These are phyloP conservation scores for Corythucha ciliata DNA, from an alignment of 2,888 invertebrate species.

Conservation along the genomic window DNA sequence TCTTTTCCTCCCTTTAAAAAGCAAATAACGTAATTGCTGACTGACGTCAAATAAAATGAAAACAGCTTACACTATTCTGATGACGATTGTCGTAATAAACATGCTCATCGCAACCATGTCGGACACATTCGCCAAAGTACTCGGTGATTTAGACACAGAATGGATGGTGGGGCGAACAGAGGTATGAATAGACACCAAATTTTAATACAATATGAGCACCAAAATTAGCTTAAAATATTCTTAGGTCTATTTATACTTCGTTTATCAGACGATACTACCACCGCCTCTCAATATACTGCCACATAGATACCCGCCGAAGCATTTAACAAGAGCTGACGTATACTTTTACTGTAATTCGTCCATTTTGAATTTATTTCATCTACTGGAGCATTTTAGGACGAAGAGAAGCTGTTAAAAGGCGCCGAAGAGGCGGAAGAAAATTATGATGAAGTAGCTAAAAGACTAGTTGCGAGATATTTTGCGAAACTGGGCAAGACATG, in stretches of 20 bases:
- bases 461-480: too few relatives aligned
- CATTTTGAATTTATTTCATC: too few relatives aligned
- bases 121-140: slow-evolving; percentile 61
- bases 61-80: slow-evolving; percentile 56
- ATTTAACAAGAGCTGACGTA: too few relatives aligned
- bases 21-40: too few relatives aligned
- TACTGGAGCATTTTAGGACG: too few relatives aligned
- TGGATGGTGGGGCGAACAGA: slow-evolving; percentile 69
- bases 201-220: not conserved
- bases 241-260: slow-evolving; percentile 58
- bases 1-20: too few relatives aligned
- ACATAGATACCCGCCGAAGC: slow-evolving; percentile 46
- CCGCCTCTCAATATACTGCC: slow-evolving; percentile 64
- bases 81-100: slow-evolving; percentile 62
- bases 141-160: slow-evolving; percentile 58
- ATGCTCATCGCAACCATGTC: slow-evolving; percentile 76
- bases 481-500: too few relatives aligned
- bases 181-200: slow-evolving; percentile 38
- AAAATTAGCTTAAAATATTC: not conserved
- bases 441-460: too few relatives aligned
- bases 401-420: too few relatives aligned
- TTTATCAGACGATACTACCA: slow-evolving; percentile 58
- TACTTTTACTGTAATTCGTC: too few relatives aligned
- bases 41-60: too few relatives aligned
- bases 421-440: too few relatives aligned